Conservation (phyloP, 2,797 vertebrate genomes). For the Typhlichthys eigenmanni region DNA sequence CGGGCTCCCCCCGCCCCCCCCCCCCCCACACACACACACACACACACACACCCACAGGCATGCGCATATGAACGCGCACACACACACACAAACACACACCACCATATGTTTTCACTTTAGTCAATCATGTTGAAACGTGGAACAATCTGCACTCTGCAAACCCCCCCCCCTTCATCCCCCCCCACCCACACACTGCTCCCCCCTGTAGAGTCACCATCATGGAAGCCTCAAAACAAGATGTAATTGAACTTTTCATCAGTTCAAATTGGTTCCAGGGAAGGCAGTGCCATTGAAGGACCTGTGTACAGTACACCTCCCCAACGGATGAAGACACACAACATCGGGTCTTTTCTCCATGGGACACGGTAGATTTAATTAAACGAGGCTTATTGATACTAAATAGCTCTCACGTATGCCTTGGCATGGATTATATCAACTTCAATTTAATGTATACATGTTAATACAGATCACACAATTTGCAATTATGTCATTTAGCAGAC, state of each 20-base stretch:
- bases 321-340: neutral
- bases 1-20: no score
- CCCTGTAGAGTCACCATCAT: slow-evolving; percentile 43
- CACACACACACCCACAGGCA: no score
- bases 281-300: slow-evolving; percentile 9
- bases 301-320: neutral
- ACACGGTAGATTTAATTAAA: no score
- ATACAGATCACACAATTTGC: no score
- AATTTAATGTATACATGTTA: no score
- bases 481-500: no score
- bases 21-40: no score
- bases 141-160: slow-evolving; percentile 59
- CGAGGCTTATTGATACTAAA: no score
- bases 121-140: slow-evolving; percentile 69
- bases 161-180: slow-evolving; percentile 25
- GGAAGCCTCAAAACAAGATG: slow-evolving; percentile 55
- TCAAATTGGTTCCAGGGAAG: slow-evolving; percentile 29
- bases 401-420: no score
- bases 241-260: slow-evolving; percentile 51
- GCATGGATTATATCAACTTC: no score
- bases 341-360: no score
- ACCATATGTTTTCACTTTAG: slow-evolving; percentile 72
- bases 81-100: neutral
- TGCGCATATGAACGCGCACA: no score
- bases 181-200: slow-evolving; percentile 28